phyloP scores from a whole-genome alignment of 1,140 invertebrate genomes.

The Myzus persicae region DNA sequence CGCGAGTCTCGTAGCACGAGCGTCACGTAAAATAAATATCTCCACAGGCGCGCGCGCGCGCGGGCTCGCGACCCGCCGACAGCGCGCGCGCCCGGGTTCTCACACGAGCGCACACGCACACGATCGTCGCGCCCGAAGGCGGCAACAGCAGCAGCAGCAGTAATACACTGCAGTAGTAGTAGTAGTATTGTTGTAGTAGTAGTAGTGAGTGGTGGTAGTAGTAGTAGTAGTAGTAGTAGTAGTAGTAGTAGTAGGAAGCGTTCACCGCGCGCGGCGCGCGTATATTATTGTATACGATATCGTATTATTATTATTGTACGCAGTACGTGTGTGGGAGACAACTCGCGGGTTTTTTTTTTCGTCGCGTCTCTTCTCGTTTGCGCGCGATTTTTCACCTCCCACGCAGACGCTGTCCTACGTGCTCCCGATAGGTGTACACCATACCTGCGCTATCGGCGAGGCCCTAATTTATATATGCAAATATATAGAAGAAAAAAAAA shows the following conservation, averaged over 20 bases:
- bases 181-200: neutral
- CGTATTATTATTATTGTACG: too few species aligned
- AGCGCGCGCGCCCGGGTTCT: constrained; percentile 7
- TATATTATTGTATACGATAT: neutral
- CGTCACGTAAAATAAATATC: constrained; percentile 56
- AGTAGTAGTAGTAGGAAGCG: neutral
- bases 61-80: constrained; percentile 16
- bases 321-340: neutral
- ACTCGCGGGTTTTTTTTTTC: neutral
- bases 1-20: constrained; percentile 32
- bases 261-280: neutral
- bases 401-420: too few species aligned
- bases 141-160: neutral
- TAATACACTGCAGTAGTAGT: neutral
- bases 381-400: neutral
- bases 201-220: neutral
- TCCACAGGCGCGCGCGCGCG: constrained; percentile 15
- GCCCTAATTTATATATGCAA: too few species aligned
- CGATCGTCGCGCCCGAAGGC: neutral
- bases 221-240: neutral
- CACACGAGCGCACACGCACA: neutral
- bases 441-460: too few species aligned
- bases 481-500: too few species aligned
- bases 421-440: too few species aligned
- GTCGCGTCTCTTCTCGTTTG: neutral